Evolutionary conservation across 1,140 invertebrate genomes (phyloP).

Genomic region (Bombus polaris): DNA sequence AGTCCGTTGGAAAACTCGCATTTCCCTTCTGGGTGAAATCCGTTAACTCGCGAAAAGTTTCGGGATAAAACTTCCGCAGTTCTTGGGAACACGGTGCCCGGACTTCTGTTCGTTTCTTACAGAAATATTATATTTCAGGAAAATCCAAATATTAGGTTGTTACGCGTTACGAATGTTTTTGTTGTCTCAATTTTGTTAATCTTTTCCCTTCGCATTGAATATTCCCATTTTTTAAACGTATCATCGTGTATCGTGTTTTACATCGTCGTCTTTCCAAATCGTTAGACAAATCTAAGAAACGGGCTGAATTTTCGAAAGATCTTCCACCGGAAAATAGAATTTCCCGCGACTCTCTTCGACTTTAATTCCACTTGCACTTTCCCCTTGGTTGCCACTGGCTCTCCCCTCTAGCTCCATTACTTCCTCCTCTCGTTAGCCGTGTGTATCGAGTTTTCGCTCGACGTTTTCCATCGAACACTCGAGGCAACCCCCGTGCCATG

Average conservation of each 20-base stretch:
- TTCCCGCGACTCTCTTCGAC: background rate
- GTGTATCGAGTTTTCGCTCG: conserved; percentile 56
- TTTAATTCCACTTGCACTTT: conserved; percentile 41
- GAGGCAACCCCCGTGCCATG: background rate
- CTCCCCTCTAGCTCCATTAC: background rate
- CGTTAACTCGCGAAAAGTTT: background rate
- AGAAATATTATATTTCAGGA: background rate
- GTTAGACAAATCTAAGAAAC: background rate
- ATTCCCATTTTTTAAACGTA: background rate
- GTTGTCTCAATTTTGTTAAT: background rate
- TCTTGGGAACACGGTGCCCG: background rate
- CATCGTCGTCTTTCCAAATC: background rate
- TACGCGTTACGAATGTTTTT: background rate
- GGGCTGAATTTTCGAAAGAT: background rate
- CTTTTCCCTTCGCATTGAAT: background rate
- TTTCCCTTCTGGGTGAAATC: background rate
- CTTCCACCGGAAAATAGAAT: conserved; percentile 12
- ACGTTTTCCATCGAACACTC: conserved; percentile 39
- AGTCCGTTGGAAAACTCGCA: background rate
- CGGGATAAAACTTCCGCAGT: background rate
- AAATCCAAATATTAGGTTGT: background rate
- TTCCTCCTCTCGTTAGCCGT: conserved; percentile 47
- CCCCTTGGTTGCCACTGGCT: conserved; percentile 11
- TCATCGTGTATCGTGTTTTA: too few species aligned
- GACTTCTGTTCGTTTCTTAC: background rate